These are phyloP conservation scores for Callosobruchus maculatus DNA, from an alignment of 2,888 invertebrate species.

Conservation along the genomic window DNA sequence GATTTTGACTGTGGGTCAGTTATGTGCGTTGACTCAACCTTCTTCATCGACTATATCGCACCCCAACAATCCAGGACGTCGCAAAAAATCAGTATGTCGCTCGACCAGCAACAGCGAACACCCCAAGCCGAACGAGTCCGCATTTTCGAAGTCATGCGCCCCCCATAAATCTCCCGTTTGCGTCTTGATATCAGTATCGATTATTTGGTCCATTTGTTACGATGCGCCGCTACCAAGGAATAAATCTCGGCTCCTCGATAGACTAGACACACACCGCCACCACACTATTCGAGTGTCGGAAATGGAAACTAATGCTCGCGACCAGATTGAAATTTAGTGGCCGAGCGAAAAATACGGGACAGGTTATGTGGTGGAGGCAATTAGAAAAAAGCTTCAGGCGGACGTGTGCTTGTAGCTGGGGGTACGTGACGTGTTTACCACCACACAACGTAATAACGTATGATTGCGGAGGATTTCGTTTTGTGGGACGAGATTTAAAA, in stretches of 20 bases:
- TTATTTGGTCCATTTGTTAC: conserved; percentile 48
- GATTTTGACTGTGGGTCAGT: no score
- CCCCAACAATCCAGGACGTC: neutral
- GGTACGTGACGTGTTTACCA: neutral
- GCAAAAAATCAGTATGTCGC: neutral
- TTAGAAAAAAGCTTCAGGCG: neutral
- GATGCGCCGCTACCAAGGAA: conserved; percentile 41
- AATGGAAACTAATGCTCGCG: conserved; percentile 24
- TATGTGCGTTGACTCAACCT: no score
- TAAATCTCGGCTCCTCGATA: conserved; percentile 43
- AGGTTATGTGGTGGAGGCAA: neutral
- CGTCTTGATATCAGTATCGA: conserved; percentile 48
- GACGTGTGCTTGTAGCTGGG: neutral
- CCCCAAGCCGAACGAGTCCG: neutral
- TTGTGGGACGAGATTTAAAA: neutral
- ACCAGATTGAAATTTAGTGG: conserved; percentile 13
- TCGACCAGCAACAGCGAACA: neutral
- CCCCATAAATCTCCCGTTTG: conserved; percentile 39
- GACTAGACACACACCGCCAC: conserved; percentile 24
- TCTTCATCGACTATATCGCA: no score
- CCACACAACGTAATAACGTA: neutral
- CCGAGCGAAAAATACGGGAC: neutral
- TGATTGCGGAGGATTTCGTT: neutral
- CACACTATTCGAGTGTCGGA: conserved; percentile 20
- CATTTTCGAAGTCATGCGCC: conserved; percentile 30